Percentiles rank a stretch among this genome's conserved stretches.
Conservation (phyloP, 2,113 vertebrate genomes). For the Procavia capensis region DNA sequence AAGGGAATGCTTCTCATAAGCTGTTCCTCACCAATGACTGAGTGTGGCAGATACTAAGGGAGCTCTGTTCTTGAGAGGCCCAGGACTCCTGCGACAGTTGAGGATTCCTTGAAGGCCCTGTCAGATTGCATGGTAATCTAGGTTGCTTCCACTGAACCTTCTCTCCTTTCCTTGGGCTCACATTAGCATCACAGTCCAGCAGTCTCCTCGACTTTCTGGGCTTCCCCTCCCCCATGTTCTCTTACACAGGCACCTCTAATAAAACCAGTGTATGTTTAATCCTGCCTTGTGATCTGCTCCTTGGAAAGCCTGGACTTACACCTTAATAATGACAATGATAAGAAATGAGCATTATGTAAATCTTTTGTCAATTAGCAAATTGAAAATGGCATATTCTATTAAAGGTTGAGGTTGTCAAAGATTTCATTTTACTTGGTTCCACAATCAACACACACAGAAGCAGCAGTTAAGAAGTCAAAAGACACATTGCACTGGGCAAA, state of each 20-base stretch:
- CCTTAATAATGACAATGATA: neutral
- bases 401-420: no score
- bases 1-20: neutral
- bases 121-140: neutral
- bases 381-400: neutral
- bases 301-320: neutral
- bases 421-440: no score
- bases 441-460: no score
- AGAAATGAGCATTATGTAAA: neutral
- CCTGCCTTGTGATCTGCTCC: neutral
- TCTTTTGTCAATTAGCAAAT: neutral
- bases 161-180: neutral
- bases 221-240: neutral
- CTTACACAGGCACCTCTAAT: neutral
- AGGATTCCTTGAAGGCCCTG: neutral
- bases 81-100: neutral
- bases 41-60: neutral
- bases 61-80: neutral
- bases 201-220: neutral
- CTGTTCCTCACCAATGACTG: neutral
- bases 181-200: neutral
- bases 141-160: neutral
- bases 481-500: no score
- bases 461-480: no score
- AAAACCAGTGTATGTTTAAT: neutral